Conservation (phyloP, 2,888 invertebrate genomes). For the Masnerella sp. region DNA sequence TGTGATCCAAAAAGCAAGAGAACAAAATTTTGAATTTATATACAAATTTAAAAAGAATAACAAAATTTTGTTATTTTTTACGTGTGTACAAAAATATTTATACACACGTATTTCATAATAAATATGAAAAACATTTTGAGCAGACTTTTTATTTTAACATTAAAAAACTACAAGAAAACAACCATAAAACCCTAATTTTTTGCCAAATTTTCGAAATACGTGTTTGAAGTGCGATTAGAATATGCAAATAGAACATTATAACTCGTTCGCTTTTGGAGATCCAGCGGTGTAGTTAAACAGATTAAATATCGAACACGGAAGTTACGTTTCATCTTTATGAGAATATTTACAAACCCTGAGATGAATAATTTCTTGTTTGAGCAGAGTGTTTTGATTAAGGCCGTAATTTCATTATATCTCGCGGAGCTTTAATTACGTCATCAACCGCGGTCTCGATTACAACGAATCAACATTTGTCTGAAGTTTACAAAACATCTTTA, state of each 20-base stretch:
- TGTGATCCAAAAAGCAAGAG: no score
- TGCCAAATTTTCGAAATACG: background rate
- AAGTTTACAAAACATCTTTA: no score
- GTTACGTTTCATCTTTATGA: conserved; percentile 8
- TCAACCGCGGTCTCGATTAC: no score
- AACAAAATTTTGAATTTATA: no score
- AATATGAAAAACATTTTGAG: no score
- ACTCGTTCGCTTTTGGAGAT: conserved; percentile 9
- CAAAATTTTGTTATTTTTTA: no score
- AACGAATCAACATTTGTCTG: no score
- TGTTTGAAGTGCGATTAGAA: conserved; percentile 1
- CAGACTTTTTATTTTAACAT: no score
- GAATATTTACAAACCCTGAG: conserved; percentile 6
- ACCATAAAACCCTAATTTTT: background rate
- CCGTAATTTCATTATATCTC: no score
- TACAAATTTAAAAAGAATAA: no score
- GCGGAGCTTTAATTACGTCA: background rate
- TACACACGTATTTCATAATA: no score
- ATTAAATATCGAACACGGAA: conserved; percentile 11
- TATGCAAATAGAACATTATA: conserved; percentile 7
- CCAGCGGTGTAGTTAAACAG: conserved; percentile 5
- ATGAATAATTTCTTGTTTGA: conserved; percentile 19
- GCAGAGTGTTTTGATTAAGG: conserved; percentile 8
- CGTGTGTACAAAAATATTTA: no score
- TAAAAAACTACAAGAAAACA: background rate